A percentile compares a stretch with the other conserved stretches of the same genome.
phyloP scores from a whole-genome alignment of 2,888 invertebrate genomes.

The Gymnocheta viridis region DNA sequence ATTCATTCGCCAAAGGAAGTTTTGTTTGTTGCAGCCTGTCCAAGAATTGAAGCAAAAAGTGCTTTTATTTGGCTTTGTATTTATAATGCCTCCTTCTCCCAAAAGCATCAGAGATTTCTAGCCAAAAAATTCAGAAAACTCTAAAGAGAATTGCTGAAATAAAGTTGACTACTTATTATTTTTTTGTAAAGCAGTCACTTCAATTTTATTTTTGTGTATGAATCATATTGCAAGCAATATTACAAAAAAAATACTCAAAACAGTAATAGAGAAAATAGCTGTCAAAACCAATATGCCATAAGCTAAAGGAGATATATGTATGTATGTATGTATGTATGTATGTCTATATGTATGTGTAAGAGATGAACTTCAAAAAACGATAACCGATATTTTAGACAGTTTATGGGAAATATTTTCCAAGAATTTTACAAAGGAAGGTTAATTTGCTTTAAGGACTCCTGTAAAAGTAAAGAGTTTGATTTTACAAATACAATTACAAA shows the following conservation, averaged over 20 bases:
- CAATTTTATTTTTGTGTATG: conserved; percentile 39
- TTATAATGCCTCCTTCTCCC: conserved; percentile 45
- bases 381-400: not conserved
- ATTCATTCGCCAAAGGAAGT: conserved; percentile 42
- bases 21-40: conserved; percentile 41
- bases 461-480: not conserved
- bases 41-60: conserved; percentile 10
- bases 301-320: not conserved
- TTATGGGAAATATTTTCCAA: not conserved
- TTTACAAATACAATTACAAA: too few relatives aligned
- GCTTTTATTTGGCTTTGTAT: conserved; percentile 75
- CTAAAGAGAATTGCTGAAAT: conserved; percentile 40
- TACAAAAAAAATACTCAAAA: not conserved
- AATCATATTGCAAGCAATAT: conserved; percentile 19
- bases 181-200: conserved; percentile 55
- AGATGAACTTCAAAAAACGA: conserved; percentile 44
- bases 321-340: not conserved
- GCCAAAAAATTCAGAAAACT: conserved; percentile 29
- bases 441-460: not conserved
- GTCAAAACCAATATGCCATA: conserved; percentile 62
- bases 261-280: conserved; percentile 52
- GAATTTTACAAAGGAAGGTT: not conserved
- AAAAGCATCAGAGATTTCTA: conserved; percentile 70
- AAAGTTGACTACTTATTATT: conserved; percentile 22
- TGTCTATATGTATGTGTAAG: not conserved